Evolutionary conservation across 2,113 vertebrate species (phyloP).

Genomic region (Helogale parvula): DNA sequence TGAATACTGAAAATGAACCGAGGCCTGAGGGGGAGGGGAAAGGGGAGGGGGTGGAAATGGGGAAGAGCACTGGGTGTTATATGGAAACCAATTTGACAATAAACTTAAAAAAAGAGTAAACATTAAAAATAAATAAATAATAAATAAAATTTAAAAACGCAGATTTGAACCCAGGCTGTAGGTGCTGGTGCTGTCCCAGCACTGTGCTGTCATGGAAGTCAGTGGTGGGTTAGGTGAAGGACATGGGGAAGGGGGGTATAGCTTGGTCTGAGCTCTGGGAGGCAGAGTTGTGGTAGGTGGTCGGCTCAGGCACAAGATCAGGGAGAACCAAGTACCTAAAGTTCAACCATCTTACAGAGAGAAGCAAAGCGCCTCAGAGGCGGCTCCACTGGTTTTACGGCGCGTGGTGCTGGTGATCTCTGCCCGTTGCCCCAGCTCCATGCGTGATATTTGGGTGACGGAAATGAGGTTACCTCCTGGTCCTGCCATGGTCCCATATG

Average conservation of each 20-base stretch:
- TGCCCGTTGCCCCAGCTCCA: background rate
- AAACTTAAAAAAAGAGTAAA: no score
- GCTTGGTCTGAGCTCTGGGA: background rate
- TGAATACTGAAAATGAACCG: no score
- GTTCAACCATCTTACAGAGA: background rate
- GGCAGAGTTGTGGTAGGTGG: background rate
- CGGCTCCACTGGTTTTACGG: background rate
- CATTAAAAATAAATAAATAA: no score
- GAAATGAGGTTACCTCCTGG: background rate
- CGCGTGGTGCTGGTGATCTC: background rate
- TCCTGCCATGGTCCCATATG: background rate
- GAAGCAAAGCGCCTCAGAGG: background rate
- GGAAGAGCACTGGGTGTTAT: no score
- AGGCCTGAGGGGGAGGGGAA: no score
- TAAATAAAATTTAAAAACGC: no score
- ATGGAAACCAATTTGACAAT: no score
- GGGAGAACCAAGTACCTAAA: background rate
- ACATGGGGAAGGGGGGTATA: background rate
- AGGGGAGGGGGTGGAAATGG: no score
- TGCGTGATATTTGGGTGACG: background rate
- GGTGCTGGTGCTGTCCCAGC: no score
- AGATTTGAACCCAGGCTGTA: background rate
- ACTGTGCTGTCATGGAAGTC: background rate
- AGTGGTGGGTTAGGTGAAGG: background rate
- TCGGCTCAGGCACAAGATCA: background rate